Conservation (phyloP, 2,888 invertebrate species). For the Coremacera marginata region DNA sequence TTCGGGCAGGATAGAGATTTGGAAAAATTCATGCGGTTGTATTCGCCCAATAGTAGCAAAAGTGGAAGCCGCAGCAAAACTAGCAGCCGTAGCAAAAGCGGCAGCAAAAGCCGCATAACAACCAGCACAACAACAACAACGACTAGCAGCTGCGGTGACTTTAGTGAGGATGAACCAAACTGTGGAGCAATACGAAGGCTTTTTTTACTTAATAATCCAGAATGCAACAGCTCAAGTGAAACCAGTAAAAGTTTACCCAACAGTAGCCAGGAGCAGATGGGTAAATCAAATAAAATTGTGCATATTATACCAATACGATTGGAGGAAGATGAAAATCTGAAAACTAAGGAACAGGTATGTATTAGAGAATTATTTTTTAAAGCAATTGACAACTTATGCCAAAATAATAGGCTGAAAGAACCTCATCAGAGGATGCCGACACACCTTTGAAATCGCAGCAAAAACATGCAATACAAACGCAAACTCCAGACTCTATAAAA, state of each 20-base stretch:
- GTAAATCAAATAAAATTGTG: background rate
- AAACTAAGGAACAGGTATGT: conserved; percentile 6
- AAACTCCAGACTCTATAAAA: conserved; percentile 81
- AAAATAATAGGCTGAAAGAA: conserved; percentile 22
- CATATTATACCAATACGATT: conserved; percentile 38
- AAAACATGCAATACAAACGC: conserved; percentile 47
- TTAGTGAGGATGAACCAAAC: conserved; percentile 37
- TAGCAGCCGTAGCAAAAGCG: conserved; percentile 34
- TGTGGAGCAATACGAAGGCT: conserved; percentile 25
- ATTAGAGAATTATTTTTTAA: background rate
- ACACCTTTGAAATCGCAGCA: background rate
- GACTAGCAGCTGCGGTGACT: conserved; percentile 35
- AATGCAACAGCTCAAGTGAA: background rate
- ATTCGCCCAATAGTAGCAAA: conserved; percentile 46
- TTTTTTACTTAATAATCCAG: conserved; percentile 22
- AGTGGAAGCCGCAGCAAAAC: conserved; percentile 33
- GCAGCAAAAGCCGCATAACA: conserved; percentile 27
- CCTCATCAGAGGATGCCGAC: background rate
- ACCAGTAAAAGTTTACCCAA: conserved; percentile 45
- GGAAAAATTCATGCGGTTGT: conserved; percentile 75
- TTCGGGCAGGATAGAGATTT: conserved; percentile 77
- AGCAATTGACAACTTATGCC: background rate
- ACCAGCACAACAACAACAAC: conserved; percentile 35
- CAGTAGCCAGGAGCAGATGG: background rate
- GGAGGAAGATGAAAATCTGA: conserved; percentile 31